These are phyloP conservation scores for Hetaerina titia DNA, from an alignment of 2,888 invertebrate genomes.

Conservation along the genomic window DNA sequence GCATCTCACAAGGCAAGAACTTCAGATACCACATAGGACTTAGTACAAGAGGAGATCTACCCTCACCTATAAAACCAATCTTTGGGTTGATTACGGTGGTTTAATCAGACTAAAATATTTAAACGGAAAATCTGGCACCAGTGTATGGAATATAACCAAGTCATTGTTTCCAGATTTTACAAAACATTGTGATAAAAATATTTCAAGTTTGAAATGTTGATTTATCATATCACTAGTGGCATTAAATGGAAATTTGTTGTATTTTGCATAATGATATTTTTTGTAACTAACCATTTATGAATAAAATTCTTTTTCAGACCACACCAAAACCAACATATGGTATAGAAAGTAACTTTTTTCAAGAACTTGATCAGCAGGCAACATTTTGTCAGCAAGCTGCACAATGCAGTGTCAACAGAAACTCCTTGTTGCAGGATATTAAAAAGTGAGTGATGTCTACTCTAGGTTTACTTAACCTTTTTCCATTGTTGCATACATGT, in stretches of 20 bases:
- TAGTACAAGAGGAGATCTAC: neutral
- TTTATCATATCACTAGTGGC: neutral
- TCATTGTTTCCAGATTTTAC: too few species aligned
- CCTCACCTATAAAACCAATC: neutral
- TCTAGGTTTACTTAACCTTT: slow-evolving; percentile 34
- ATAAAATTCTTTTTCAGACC: slow-evolving; percentile 71
- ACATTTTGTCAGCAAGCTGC: slow-evolving; percentile 85
- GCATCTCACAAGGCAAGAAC: too few species aligned
- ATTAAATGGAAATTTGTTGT: too few species aligned
- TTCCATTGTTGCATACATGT: neutral
- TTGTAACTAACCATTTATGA: neutral
- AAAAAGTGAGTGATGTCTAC: slow-evolving; percentile 81
- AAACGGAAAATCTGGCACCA: too few species aligned
- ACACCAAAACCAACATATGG: slow-evolving; percentile 82
- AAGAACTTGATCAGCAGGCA: slow-evolving; percentile 86
- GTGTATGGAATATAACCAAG: too few species aligned
- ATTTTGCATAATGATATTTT: neutral
- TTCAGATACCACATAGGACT: too few species aligned
- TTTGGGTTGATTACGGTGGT: too few species aligned
- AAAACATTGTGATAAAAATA: too few species aligned
- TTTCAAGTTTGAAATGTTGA: too few species aligned
- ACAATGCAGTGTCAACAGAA: slow-evolving; percentile 84
- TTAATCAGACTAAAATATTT: too few species aligned
- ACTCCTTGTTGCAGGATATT: slow-evolving; percentile 84
- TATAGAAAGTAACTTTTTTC: slow-evolving; percentile 81